Evolutionary conservation across 2,797 vertebrate genomes (phyloP), one percentile per base, ranked within the genome.

Genomic region (Notolabrus celidotus): DNA sequence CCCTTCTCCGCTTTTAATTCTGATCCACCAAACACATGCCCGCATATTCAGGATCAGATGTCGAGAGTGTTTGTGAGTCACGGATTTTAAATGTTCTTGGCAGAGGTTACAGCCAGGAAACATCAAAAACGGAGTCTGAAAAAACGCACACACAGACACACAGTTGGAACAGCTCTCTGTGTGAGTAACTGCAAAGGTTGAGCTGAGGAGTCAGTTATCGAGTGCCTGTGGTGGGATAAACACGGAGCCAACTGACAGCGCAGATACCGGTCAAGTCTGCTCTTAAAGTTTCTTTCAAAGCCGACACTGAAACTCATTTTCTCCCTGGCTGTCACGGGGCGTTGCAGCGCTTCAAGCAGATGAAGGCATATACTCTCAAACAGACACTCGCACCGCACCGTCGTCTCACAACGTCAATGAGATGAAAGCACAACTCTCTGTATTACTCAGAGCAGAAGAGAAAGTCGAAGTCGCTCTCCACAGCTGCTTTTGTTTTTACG

Each of bases 391-490:
- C 74, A 79, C 75, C 75, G 5, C 79, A 72, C 9, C 5, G 23
- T 10, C 19, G 1, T 74, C 72, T 85, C 64, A 73, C 34, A 73
- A 70, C 41, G 62, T 77, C 84, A 82, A 54, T 82, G 81, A 52
- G 55, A 77, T 65, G 70, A 67, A 62, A 79, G 66, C 61, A 71
- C 62, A 52, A 74, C 80, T 89, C 51, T 82, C 14, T 8, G 10
- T 87, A 67, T 86, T 82, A 85, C 52, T 89, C 85, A 87, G 15
- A 47, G 39, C 62, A 53, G 52, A 62, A 60, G 77, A 82, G 81
- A 87, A 88, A 86, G 79, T 71, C 49, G 78, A 71, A 27, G 1
- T n/a, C n/a, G 29, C 64, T 60, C 20, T 27, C 34, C 42, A 27
- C 66, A 64, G 76, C 70, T 34, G 68, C 59, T 64, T 23, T 20